Percentiles rank a stretch among this genome's conserved stretches.
phyloP scores from a whole-genome alignment of 2,888 invertebrate genomes.

The Emmelina monodactyla region DNA sequence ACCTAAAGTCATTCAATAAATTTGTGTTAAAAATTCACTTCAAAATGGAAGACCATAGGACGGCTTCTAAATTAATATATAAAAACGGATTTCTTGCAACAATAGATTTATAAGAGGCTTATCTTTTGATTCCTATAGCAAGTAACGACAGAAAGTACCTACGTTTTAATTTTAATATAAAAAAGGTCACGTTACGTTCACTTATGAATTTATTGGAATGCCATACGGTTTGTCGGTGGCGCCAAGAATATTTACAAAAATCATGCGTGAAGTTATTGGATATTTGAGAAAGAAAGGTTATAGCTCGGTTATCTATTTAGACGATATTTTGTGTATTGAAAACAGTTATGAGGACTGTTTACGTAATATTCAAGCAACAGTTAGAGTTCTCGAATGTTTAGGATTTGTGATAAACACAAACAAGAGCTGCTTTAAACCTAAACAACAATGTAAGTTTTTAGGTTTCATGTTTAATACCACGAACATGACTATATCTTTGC shows the following conservation, averaged over 20 bases:
- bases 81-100: slow-evolving; percentile 4
- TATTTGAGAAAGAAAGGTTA: background rate
- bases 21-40: too few species aligned
- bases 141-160: slow-evolving; percentile 2
- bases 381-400: slow-evolving; percentile 4
- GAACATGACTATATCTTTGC: background rate
- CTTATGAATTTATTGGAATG: background rate
- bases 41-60: too few species aligned
- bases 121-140: slow-evolving; percentile 3
- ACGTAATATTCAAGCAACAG: background rate
- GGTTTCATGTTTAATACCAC: background rate
- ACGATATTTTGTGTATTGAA: background rate
- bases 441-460: background rate
- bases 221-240: background rate
- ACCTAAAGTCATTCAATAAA: too few species aligned
- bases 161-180: slow-evolving; percentile 2
- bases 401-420: slow-evolving; percentile 12
- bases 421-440: slow-evolving; percentile 6
- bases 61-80: slow-evolving; percentile 1
- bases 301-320: background rate
- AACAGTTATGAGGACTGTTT: background rate
- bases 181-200: background rate
- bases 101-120: slow-evolving; percentile 7
- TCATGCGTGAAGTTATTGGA: background rate
- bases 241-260: background rate